Conservation (phyloP, 2,113 vertebrate genomes). For the Okapia johnstoni region DNA sequence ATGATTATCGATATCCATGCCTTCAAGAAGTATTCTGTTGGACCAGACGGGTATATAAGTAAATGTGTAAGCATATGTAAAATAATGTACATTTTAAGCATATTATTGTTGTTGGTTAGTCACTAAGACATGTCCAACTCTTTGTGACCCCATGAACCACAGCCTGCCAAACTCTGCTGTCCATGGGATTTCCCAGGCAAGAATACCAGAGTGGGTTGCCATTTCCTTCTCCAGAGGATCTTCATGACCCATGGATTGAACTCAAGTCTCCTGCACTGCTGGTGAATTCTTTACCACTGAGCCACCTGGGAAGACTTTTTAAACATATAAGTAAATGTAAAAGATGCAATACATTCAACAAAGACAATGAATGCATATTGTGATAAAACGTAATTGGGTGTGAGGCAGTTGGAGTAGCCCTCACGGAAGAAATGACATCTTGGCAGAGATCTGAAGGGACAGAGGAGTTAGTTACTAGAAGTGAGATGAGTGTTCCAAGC, state of each 20-base stretch:
- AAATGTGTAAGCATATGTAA: not conserved
- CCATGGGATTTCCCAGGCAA: not conserved
- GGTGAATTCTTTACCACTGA: not conserved
- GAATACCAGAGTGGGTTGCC: not conserved
- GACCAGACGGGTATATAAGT: not conserved
- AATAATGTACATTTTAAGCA: not conserved
- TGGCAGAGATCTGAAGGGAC: not conserved
- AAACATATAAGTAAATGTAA: not conserved
- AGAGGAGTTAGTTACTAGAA: not conserved
- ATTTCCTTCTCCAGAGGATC: not conserved
- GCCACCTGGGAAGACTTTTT: not conserved
- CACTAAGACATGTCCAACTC: not conserved
- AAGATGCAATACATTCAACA: not conserved
- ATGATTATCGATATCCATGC: not conserved
- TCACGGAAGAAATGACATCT: not conserved
- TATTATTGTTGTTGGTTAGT: not conserved
- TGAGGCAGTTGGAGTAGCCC: not conserved
- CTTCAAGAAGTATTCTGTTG: not conserved
- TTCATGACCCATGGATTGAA: not conserved
- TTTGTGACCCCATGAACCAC: not conserved
- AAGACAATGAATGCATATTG: not conserved
- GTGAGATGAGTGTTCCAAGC: not conserved
- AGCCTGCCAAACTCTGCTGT: not conserved
- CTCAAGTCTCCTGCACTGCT: rapidly evolving
- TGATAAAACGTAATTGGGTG: not conserved